Base-by-base conservation (phyloP, 1,140 invertebrate genomes). In the Ridgeia piscesae region DNA sequence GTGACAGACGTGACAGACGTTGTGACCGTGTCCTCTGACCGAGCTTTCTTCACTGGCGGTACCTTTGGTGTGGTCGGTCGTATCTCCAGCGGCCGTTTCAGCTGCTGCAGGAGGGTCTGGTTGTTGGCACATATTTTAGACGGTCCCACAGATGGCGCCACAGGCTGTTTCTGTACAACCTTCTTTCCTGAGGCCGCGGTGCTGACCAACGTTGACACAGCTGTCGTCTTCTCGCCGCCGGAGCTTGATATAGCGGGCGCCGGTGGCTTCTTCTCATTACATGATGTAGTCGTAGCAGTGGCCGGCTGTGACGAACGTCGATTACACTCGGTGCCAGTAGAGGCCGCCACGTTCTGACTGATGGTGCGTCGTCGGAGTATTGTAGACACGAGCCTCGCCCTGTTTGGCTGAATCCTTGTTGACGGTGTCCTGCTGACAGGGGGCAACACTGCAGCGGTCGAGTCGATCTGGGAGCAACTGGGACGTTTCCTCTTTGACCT, bases 331-430 rank as follows among this genome's bases (percentile, higher is more conserved):
- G 88, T 58, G 89, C 48, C 34, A 6, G n/a, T 88, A 90, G 91
- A 34, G n/a, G 48, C 91, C 33, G 93, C 91, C 33, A 92, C 34
- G 91, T 92, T 94, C 88, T 94, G 94, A 88, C 94, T 94, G n/a
- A 95, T 93, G 33, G 94, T 94, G 91, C 94, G 94, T 91, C 95
- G 95, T 91, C 94, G 94, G n/a, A 95, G 92, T 94, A 96, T 94
- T 17, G 94, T 94, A 0, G 95, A 95, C 34, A 96, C 95, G 33
- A 95, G 93, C 88, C 94, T 95, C 91, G 94, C 94, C 34, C 42
- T 8, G n/a, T 34, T 33, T 14, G 34, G 91, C n/a, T 58, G 34
- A 33, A 91, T 50, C 89, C 35, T 90, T 77, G 58, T 77, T 21
- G 58, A 77, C 17, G 14, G 58, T 77, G 58, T 77, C 58, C 27